Conservation (phyloP, 2,888 invertebrate species). For the Xanthia togata region DNA sequence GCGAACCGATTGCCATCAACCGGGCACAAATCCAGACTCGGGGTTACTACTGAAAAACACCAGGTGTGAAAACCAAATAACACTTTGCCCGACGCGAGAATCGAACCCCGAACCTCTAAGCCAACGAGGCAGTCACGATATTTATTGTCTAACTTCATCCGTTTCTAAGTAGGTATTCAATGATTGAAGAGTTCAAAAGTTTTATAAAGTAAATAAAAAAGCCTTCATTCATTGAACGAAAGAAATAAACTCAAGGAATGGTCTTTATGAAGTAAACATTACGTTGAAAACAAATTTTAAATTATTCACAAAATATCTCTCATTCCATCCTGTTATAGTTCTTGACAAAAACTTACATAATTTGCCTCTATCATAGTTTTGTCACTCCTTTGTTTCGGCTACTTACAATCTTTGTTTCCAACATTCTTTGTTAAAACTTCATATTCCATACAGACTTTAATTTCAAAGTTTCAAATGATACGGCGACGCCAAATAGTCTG, state of each 20-base stretch:
- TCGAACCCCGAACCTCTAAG: too few relatives aligned
- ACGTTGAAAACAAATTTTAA: slow-evolving; percentile 26
- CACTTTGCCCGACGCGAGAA: too few relatives aligned
- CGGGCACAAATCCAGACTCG: background rate
- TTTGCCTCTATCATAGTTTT: slow-evolving; percentile 25
- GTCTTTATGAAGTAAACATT: background rate
- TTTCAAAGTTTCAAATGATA: slow-evolving; percentile 54
- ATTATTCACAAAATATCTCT: slow-evolving; percentile 28
- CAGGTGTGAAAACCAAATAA: background rate
- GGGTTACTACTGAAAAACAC: background rate
- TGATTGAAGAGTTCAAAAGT: background rate
- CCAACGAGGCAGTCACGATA: too few relatives aligned
- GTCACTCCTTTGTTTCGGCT: slow-evolving; percentile 34
- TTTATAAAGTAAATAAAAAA: background rate
- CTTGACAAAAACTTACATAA: slow-evolving; percentile 33
- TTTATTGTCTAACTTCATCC: background rate
- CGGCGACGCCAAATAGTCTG: slow-evolving; percentile 51
- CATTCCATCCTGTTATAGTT: background rate
- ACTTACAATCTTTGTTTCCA: slow-evolving; percentile 36
- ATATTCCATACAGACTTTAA: slow-evolving; percentile 47
- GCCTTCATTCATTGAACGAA: background rate
- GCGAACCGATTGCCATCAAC: background rate
- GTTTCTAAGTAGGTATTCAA: background rate
- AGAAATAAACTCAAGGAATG: background rate
- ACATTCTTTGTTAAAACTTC: slow-evolving; percentile 51